Base-by-base conservation (phyloP, 1,140 invertebrate species). In the Heliconius congener region DNA sequence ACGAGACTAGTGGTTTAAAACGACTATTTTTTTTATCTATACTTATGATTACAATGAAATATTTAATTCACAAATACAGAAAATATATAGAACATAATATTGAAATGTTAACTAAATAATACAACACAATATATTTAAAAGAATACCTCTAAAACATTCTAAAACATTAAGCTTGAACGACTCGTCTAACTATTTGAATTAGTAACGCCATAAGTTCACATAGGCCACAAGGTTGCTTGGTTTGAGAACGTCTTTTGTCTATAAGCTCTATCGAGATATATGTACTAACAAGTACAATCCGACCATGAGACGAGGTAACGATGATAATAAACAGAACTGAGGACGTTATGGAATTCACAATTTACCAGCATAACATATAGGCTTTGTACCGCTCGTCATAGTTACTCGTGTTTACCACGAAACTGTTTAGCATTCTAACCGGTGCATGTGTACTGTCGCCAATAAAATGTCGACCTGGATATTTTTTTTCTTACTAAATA, bases 401-500 rank as follows among this genome's bases (percentile, higher is more conserved):
- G 83, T 86, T 86, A 86, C 85, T 88, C 85, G 87, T 86, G 86
- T 86, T 93, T 91, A 90, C 87, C 89, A 87, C 88, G 92, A 90
- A 92, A 90, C 92, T 93, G 88, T 85, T 94, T 94, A 94, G 88
- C 92, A 94, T 94, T 94, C 92, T 87, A 87, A 88, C 86, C 85
- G 86, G 90, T 90, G 86, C 85, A 86, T 85, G 85, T 85, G 85
- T 87, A 86, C 86, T 85, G 87, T 90, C 90, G 87, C 88, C 88
- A 91, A 91, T 90, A 91, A 91, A 92, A 85, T 79, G 83, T 88
- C 88, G 88, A 89, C 92, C 92, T 92, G 88, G 82, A 90, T 92
- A 86, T 87, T 91, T 89, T 91, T 92, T 90, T 91, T 66, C 60
- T 78, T 89, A 85, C 73, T 78, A 90, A 89, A 88, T 85, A 90